Evolutionary conservation across 2,113 vertebrate genomes (phyloP).

Genomic region (Entosphenus tridentatus): DNA sequence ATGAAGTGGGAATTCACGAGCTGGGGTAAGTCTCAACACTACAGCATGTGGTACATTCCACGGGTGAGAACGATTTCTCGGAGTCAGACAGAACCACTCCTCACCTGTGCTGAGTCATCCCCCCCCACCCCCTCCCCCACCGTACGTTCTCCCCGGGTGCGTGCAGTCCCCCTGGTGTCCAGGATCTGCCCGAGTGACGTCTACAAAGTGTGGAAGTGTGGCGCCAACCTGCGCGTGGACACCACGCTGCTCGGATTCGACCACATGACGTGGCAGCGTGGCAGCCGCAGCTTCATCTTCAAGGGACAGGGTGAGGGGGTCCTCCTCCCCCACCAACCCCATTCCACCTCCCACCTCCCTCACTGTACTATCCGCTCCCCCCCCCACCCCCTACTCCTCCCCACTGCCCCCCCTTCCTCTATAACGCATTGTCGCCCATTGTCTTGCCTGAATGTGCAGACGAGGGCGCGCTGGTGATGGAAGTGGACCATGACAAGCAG

Average conservation of each 20-base stretch:
- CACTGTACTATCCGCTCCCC: background rate
- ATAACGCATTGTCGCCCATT: background rate
- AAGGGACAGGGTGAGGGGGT: conserved; percentile 51
- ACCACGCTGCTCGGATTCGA: conserved; percentile 85
- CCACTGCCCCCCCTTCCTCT: background rate
- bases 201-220: conserved; percentile 90
- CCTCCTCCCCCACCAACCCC: background rate
- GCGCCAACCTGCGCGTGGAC: conserved; percentile 81
- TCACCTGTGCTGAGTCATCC: no score
- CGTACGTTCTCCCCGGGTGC: background rate
- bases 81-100: no score
- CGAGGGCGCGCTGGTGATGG: conserved; percentile 75
- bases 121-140: background rate
- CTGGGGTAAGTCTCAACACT: conserved; percentile 47
- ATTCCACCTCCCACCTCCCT: background rate
- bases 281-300: conserved; percentile 85
- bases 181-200: conserved; percentile 94
- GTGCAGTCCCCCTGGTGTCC: conserved; percentile 68
- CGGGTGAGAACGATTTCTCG: no score
- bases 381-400: background rate
- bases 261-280: conserved; percentile 96
- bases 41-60: no score
- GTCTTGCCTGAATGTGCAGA: conserved; percentile 21
- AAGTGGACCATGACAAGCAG: conserved; percentile 81
- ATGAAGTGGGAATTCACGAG: conserved; percentile 98